Percentiles rank a stretch among this genome's conserved stretches.
Conservation (phyloP, 1,140 invertebrate species). For the Polyergus mexicanus region DNA sequence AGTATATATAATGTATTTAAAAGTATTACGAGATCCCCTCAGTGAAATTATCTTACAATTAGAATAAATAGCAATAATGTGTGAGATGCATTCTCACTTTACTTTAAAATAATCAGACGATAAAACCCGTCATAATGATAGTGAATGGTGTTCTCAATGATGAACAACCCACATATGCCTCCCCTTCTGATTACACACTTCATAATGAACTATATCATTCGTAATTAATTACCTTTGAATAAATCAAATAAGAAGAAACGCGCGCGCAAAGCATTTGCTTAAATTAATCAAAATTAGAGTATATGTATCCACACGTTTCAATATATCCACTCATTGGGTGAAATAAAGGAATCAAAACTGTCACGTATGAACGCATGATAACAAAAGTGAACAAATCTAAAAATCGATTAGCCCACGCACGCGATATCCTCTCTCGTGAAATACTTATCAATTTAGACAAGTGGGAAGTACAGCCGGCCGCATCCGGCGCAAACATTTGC, state of each 20-base stretch:
- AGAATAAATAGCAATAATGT: conserved; percentile 15
- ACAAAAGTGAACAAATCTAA: conserved; percentile 30
- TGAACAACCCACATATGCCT: conserved; percentile 33
- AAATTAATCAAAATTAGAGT: conserved; percentile 4
- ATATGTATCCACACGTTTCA: not conserved
- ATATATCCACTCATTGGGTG: not conserved
- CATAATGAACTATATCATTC: conserved; percentile 16
- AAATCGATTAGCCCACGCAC: conserved; percentile 59
- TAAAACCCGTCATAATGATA: conserved; percentile 55
- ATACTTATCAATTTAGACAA: conserved; percentile 73
- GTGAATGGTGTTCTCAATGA: conserved; percentile 56
- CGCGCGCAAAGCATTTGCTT: not conserved
- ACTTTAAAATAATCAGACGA: conserved; percentile 65
- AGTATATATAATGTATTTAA: not conserved
- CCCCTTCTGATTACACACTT: conserved; percentile 26
- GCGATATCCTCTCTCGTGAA: conserved; percentile 53
- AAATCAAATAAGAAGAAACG: conserved; percentile 18
- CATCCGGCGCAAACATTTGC: conserved; percentile 72
- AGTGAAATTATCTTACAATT: conserved; percentile 18
- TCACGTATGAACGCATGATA: not conserved
- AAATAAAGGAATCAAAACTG: not conserved
- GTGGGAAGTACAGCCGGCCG: conserved; percentile 71
- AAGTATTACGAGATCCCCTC: conserved; percentile 7
- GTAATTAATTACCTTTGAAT: conserved; percentile 46
- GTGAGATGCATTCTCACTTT: conserved; percentile 53